Percentiles rank a stretch among this genome's conserved stretches.
Conservation (phyloP, 2,797 vertebrate species). For the Diplodus puntazzo region DNA sequence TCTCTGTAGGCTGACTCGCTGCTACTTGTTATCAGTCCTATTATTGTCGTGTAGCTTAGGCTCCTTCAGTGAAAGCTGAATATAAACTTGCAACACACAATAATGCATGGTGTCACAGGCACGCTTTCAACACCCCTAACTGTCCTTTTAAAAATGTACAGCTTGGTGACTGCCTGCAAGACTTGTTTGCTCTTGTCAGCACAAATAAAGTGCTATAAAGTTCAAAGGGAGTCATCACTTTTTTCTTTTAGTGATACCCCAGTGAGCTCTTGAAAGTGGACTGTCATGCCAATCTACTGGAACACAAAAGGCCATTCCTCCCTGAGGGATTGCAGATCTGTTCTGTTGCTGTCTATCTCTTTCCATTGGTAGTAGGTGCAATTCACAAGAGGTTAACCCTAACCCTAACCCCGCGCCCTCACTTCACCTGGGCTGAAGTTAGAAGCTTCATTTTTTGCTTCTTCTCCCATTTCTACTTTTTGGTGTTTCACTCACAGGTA, state of each 20-base stretch:
- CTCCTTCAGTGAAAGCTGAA: constrained; percentile 6
- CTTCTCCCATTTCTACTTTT: too few species aligned
- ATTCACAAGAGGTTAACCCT: too few species aligned
- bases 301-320: constrained; percentile 58
- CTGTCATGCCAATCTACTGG: constrained; percentile 42
- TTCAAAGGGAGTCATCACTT: constrained; percentile 50
- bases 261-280: constrained; percentile 48
- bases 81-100: constrained; percentile 52
- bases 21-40: not conserved
- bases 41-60: not conserved
- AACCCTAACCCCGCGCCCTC: too few species aligned
- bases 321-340: constrained; percentile 25
- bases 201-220: constrained; percentile 34
- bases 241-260: constrained; percentile 41
- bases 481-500: too few species aligned
- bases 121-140: constrained; percentile 44
- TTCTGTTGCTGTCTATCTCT: constrained; percentile 32
- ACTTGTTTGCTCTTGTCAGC: constrained; percentile 42
- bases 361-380: constrained; percentile 30
- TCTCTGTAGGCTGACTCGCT: too few species aligned
- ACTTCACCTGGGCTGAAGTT: not conserved
- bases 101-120: constrained; percentile 53
- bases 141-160: constrained; percentile 32
- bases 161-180: constrained; percentile 40
- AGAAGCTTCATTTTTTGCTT: too few species aligned